Percentiles rank a stretch among this genome's conserved stretches.
These are phyloP conservation scores for Ianthella basta DNA, from an alignment of 37 sponge, comb jelly and placozoan genomes.

Conservation along the genomic window DNA sequence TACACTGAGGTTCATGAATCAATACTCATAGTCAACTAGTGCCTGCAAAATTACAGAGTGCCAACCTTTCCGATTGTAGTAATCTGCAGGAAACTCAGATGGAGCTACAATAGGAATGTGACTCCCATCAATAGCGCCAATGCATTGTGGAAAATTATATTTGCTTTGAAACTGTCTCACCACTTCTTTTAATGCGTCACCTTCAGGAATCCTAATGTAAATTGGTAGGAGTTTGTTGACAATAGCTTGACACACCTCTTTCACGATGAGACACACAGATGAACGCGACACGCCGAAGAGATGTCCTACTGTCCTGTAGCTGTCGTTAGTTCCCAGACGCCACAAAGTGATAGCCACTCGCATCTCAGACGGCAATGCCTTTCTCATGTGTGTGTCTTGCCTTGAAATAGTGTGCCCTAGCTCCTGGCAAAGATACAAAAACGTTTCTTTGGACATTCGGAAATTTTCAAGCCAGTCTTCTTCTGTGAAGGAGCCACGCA, in stretches of 20 bases:
- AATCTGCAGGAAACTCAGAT: not conserved
- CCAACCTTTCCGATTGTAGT: not conserved
- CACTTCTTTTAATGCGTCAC: not conserved
- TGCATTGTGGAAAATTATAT: conserved; percentile 29
- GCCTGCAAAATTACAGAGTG: not conserved
- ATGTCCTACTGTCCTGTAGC: conserved; percentile 53
- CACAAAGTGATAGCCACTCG: conserved; percentile 44
- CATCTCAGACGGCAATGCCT: not conserved
- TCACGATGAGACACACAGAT: conserved; percentile 21
- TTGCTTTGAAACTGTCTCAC: conserved; percentile 25
- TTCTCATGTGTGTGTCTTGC: not conserved
- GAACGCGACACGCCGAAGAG: too few species aligned
- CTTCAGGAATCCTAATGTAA: conserved; percentile 36
- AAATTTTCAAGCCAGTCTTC: not conserved
- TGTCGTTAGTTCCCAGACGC: conserved; percentile 26
- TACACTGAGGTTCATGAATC: not conserved
- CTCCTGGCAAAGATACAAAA: conserved; percentile 9
- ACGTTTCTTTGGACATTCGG: not conserved
- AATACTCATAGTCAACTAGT: not conserved
- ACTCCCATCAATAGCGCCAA: not conserved
- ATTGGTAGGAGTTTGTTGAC: conserved; percentile 19
- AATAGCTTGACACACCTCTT: conserved; percentile 40
- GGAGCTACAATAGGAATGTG: conserved; percentile 12
- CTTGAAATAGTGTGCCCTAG: not conserved
- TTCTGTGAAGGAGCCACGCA: too few species aligned